Evolutionary conservation across 2,113 vertebrate genomes (phyloP), one percentile per base, ranked within the genome.

Genomic region (Carlito syrichta): DNA sequence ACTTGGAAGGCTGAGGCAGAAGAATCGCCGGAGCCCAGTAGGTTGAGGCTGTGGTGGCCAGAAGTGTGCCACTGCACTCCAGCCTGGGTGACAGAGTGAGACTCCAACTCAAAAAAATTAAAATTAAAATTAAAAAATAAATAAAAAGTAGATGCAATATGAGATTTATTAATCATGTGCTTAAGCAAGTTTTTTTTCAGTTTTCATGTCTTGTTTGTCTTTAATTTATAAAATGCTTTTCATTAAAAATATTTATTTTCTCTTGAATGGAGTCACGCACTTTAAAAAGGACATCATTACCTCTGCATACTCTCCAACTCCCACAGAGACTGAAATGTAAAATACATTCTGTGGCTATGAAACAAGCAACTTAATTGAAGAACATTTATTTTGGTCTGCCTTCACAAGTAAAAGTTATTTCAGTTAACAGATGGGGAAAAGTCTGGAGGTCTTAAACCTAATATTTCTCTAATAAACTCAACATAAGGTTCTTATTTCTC

Each of bases 391-490:
- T 98, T 97, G 78, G 35, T 95, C 95, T 97, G 16, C 93, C 95
- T 98, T 94, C 81, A 96, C 76, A 95, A 96, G 79, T 95, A 95
- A 98, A 98, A 97, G 22, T 93, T 98, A 93, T 97, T 98, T 96
- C 93, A 97, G 78, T 95, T 96, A 98, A 97, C 97, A 98, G 97
- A 98, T 98, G 98, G 96, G 30, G 10, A 96, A 96, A 98, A 97
- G 77, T 98, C 98, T 98, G 91, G 58, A 98, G 98, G 97, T 98
- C 97, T 98, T 98, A 98, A 98, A 98, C 91, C 94, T 98, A 98
- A 98, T 95, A 77, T 19, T 91, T 84, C 82, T 97, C 87, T 96
- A 98, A 96, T 98, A 98, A 98, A 98, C 96, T 97, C 86, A 97
- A 66, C 97, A 98, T 98, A 98, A 97, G 96, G 96, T 96, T 98